A percentile compares a stretch with the other conserved stretches of the same genome.
phyloP scores from a whole-genome alignment of 2,113 vertebrate species.

The Thermophis baileyi region DNA sequence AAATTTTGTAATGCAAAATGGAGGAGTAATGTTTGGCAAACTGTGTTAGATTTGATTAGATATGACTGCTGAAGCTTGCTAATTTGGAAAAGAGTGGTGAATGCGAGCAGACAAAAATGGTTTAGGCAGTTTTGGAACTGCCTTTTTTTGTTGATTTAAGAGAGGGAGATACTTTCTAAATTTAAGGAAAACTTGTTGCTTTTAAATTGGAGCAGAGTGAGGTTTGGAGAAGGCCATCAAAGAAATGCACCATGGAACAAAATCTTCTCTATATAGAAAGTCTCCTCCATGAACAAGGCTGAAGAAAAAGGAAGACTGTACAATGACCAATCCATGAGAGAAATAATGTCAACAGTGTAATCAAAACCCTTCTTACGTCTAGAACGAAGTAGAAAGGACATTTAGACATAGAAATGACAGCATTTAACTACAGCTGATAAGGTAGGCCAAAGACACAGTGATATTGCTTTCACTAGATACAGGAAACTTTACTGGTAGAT shows the following conservation, averaged over 20 bases:
- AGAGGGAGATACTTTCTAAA: too few relatives aligned
- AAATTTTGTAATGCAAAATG: not conserved
- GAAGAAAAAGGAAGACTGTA: not conserved
- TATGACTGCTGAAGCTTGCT: not conserved
- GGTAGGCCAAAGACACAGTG: not conserved
- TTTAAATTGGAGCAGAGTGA: not conserved
- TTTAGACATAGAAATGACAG: not conserved
- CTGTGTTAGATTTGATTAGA: not conserved
- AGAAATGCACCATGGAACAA: not conserved
- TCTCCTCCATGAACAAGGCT: not conserved
- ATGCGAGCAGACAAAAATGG: not conserved
- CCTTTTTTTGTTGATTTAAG: not conserved
- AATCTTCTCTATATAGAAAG: not conserved
- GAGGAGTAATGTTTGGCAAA: not conserved
- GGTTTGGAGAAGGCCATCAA: not conserved
- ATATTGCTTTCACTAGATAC: not conserved
- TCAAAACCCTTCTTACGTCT: not conserved
- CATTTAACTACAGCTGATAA: not conserved
- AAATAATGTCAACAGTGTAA: not conserved
- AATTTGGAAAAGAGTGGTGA: not conserved
- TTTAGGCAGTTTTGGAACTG: not conserved
- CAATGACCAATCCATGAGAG: not conserved
- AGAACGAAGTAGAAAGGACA: not conserved
- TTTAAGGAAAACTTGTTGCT: not conserved
- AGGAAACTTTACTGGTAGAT: not conserved